phyloP scores from a whole-genome alignment of 2,888 invertebrate species.

The Epinotia ramella region DNA sequence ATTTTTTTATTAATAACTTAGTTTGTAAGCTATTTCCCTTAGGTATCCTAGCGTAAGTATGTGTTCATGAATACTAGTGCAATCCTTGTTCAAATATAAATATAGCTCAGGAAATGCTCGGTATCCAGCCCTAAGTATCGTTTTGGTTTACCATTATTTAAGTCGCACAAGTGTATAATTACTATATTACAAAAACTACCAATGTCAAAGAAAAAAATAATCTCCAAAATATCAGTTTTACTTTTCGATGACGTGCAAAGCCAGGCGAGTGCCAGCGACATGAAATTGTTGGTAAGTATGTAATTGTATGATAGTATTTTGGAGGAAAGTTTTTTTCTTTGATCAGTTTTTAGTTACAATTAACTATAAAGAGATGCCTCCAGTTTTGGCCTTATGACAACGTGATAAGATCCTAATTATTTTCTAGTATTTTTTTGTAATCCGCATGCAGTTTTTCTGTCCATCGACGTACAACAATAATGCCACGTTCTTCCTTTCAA shows the following conservation, averaged over 20 bases:
- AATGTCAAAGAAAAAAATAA: too few species aligned
- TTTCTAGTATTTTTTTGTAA: not conserved
- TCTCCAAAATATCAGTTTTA: too few species aligned
- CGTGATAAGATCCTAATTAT: not conserved
- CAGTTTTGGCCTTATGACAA: too few species aligned
- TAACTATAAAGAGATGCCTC: too few species aligned
- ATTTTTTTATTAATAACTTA: not conserved
- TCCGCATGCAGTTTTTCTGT: not conserved
- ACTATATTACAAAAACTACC: too few species aligned
- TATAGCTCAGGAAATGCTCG: not conserved
- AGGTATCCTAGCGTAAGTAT: conserved; percentile 3
- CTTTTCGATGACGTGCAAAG: too few species aligned
- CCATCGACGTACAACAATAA: conserved; percentile 32
- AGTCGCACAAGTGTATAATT: not conserved
- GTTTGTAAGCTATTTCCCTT: conserved; percentile 13
- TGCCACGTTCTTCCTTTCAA: conserved; percentile 56
- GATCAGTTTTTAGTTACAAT: too few species aligned
- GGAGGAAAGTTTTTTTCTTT: too few species aligned
- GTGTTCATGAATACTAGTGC: not conserved
- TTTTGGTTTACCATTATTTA: not conserved
- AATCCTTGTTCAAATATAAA: not conserved
- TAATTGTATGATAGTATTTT: too few species aligned
- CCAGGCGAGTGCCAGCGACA: too few species aligned
- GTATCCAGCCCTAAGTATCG: not conserved
- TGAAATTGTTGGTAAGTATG: too few species aligned